phyloP scores from a whole-genome alignment of 2,113 vertebrate genomes.

The Pseudopipra pipra region DNA sequence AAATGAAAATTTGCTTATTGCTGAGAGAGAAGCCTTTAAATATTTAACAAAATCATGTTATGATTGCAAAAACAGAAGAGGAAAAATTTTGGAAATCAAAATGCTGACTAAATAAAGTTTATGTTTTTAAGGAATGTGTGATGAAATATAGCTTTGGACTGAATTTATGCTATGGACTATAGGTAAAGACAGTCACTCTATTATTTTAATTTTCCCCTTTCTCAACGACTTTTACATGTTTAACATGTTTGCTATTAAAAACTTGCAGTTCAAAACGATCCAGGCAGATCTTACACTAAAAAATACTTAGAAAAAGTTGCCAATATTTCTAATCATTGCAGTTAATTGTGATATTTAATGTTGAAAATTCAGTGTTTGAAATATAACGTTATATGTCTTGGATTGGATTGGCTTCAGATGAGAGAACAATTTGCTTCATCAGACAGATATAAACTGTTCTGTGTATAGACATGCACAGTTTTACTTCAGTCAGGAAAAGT shows the following conservation, averaged over 20 bases:
- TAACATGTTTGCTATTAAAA: background rate
- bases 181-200: background rate
- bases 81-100: background rate
- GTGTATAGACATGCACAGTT: background rate
- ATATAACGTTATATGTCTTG: background rate
- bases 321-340: background rate
- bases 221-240: background rate
- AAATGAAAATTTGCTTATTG: conserved; percentile 20
- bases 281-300: background rate
- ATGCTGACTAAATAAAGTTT: background rate
- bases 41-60: conserved; percentile 29
- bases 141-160: background rate
- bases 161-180: background rate
- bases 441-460: background rate
- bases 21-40: conserved; percentile 26
- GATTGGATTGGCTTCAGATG: background rate
- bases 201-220: background rate
- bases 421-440: background rate
- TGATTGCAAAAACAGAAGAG: background rate
- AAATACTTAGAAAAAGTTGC: background rate
- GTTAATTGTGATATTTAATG: background rate
- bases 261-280: background rate
- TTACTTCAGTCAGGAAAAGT: background rate
- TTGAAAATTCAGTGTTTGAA: background rate
- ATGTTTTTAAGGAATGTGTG: background rate